Percentiles rank a stretch among this genome's conserved stretches.
phyloP scores from a whole-genome alignment of 1,140 invertebrate genomes.

The Drosophila elegans region DNA sequence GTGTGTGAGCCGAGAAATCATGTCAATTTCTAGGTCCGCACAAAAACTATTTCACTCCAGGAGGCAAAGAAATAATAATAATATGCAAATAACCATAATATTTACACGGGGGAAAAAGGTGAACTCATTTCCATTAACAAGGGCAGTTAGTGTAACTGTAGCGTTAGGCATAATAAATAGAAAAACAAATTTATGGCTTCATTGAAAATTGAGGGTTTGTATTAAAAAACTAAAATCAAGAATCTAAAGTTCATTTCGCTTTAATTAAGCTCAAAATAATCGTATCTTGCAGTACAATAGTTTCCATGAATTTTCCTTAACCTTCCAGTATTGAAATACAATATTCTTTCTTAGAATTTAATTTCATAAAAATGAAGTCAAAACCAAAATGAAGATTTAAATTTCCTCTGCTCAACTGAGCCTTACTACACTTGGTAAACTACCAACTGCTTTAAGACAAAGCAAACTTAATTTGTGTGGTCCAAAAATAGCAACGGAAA shows the following conservation, averaged over 20 bases:
- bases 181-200: not conserved
- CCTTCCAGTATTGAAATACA: no score
- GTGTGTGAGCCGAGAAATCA: constrained; percentile 25
- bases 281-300: no score
- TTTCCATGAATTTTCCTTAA: no score
- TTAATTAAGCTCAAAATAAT: no score
- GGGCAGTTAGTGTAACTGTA: constrained; percentile 5
- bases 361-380: no score
- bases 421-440: not conserved
- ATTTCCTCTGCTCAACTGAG: not conserved
- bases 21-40: constrained; percentile 18
- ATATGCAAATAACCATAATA: constrained; percentile 26
- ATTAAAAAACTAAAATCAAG: not conserved
- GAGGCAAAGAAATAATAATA: constrained; percentile 6
- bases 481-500: constrained; percentile 32
- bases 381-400: not conserved
- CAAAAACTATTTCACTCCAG: constrained; percentile 3
- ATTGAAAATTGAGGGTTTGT: not conserved
- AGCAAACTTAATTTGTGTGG: constrained; percentile 29
- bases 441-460: constrained; percentile 18
- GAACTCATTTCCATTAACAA: constrained; percentile 21
- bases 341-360: no score
- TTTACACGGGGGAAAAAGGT: constrained; percentile 8
- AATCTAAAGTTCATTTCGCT: no score
- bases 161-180: not conserved